These are phyloP conservation scores for Triops cancriformis DNA, from an alignment of 1,140 invertebrate species.

Conservation along the genomic window DNA sequence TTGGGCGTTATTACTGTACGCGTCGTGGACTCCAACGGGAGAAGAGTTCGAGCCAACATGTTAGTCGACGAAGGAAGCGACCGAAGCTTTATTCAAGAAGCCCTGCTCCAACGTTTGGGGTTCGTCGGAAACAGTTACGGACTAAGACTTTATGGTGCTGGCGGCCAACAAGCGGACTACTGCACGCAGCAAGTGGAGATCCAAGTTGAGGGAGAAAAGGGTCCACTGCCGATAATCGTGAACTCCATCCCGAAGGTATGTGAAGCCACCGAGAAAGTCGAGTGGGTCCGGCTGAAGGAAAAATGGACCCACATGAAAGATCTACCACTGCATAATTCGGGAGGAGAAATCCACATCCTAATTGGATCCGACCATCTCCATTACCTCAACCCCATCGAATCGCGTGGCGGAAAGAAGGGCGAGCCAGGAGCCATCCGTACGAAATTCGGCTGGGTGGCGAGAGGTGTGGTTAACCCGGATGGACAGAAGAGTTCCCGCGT, in stretches of 20 bases:
- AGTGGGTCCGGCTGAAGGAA: background rate
- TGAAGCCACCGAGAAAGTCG: background rate
- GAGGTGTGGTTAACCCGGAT: slow-evolving; percentile 3
- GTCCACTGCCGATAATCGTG: background rate
- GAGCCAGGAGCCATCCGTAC: background rate
- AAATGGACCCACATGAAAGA: background rate
- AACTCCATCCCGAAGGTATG: background rate
- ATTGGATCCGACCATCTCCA: background rate
- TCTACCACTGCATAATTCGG: background rate
- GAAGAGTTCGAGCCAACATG: background rate
- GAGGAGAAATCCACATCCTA: background rate
- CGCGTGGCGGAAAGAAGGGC: too few species aligned
- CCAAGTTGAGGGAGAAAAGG: background rate
- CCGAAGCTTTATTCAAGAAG: background rate
- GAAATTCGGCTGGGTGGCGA: background rate
- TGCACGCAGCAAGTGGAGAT: background rate
- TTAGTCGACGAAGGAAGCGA: background rate
- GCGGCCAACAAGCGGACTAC: background rate
- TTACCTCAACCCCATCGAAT: background rate
- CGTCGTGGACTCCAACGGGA: too few species aligned
- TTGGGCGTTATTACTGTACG: too few species aligned
- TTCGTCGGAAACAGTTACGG: background rate
- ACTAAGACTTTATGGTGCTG: background rate
- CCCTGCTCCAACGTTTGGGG: background rate
- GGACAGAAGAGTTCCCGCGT: background rate